Evolutionary conservation across 2,888 invertebrate genomes (phyloP), one percentile per base, ranked within the genome.

Genomic region (Subacronicta megacephala): DNA sequence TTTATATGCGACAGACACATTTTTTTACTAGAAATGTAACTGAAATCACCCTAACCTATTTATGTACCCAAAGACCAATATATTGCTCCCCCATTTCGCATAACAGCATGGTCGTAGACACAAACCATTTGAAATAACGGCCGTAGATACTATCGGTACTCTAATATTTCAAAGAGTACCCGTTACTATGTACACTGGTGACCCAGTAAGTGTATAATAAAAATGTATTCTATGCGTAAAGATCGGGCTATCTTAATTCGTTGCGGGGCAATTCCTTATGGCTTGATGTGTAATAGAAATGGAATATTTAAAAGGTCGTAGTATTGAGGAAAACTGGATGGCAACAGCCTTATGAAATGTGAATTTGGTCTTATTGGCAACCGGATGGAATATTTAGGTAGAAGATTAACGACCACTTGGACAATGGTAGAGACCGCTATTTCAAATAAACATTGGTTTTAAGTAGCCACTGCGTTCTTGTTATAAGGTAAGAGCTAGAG

Each of bases 91-190:
- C 46, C 26, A 26, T 4, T 36, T 42, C 56, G 36, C 49, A 44
- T 44, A 52, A 45, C 23, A 45, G 18, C 56, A 47, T 38, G 35
- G 47, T 26, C 9, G 44, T 13, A 45, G 44, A 62, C 70, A 43
- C 68, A 62, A 52, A 69, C 55, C 69, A 66, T 66, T 69, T 69
- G 47, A 56, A 69, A 41, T 63, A 69, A 66, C 52, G 33, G 37
- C 13, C 35, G 7, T 13, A 42, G 66, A 66, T 66, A 63, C 12
- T 31, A 66, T 69, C 70, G n/a, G n/a, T 1, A 15, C 18, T 45
- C 7, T 40, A 10, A 20, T 63, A 63, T 52, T 43, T 66, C 66
- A 69, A 44, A n/a, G n/a, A 26, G 12, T 23, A 52, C 29, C 18
- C 15, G 20, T 51, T 51, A 43, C 61, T 43, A 43, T 44, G 55